A percentile compares a stretch with the other conserved stretches of the same genome.
Conservation (phyloP, 2,113 vertebrate species). For the Tetraodon nigroviridis region DNA sequence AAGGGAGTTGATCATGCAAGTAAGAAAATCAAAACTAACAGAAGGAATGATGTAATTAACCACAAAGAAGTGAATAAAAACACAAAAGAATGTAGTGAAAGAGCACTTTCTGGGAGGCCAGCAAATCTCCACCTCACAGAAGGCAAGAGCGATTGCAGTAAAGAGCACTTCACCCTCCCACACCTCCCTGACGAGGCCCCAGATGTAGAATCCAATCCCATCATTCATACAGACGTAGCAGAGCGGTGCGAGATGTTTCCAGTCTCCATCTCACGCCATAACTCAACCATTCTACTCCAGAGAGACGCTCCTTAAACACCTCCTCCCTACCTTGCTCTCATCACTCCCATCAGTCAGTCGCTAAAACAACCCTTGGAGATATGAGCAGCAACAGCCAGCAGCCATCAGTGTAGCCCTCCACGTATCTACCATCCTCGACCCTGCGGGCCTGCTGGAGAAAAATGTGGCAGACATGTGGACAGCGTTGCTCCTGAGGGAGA, state of each 20-base stretch:
- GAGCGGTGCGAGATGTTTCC: constrained; percentile 43
- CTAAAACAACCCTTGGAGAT: constrained; percentile 52
- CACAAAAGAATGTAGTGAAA: too few species aligned
- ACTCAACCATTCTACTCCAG: constrained; percentile 50
- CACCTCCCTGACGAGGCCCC: constrained; percentile 27
- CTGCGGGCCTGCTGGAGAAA: constrained; percentile 23
- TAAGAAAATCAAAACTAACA: too few species aligned
- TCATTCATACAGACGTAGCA: constrained; percentile 46
- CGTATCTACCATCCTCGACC: constrained; percentile 17
- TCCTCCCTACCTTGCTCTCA: constrained; percentile 32
- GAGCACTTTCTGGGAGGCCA: too few species aligned
- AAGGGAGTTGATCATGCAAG: too few species aligned
- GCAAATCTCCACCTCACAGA: too few species aligned
- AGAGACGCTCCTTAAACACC: constrained; percentile 50
- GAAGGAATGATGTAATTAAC: too few species aligned
- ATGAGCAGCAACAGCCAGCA: constrained; percentile 36
- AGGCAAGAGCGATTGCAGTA: background rate
- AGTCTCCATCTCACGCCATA: constrained; percentile 56
- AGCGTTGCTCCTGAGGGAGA: constrained; percentile 47
- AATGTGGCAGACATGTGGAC: constrained; percentile 39
- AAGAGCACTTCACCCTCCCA: constrained; percentile 23
- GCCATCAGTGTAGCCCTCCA: constrained; percentile 36
- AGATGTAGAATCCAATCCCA: constrained; percentile 38
- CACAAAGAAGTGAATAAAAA: too few species aligned
- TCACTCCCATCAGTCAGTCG: constrained; percentile 53